Base-by-base conservation (phyloP, 2,888 invertebrate genomes). In the Ormyrus pomaceus region DNA sequence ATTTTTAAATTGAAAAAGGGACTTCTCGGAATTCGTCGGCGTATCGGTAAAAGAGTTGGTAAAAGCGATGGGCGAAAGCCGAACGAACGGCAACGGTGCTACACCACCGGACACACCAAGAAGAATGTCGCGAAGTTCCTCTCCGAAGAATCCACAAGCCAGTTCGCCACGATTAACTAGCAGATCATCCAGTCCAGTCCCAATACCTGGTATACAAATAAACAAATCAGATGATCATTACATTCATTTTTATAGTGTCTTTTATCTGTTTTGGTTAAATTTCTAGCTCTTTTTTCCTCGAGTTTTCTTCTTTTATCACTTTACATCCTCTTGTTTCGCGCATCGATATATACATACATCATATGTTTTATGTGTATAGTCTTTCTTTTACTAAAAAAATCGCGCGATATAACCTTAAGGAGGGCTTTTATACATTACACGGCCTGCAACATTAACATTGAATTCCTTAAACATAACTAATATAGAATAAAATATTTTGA, bases 21-120 rank as follows among this genome's bases (percentile, higher is more conserved):
- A 92, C 84, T 90, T 91, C 87, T 88, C 93, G 89, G 94, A 94
- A 86, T 91, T 94, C 77, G 92, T 92, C 19, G 94, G 94, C 0
- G 93, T 94, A 1, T 95, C 95, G 0, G 95, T 95, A 11, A 94
- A 95, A 82, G 95, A 95, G 83, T 90, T 95, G 73, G 95, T 95
- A 5, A 94, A 95, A 86, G 94, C 94, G 0, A 94, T 95, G 87
- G 95, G 95, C 0, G 95, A 95, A 88, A 94, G 94, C 79, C 92
- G 95, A 68, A 94, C 94, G n/a, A 96, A 96, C 91, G 96, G 95
- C 2, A 96, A 96, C 89, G 94, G 94, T 53, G 93, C 93, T 0
- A 95, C 95, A 0, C 95, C 95, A 6, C 94, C 95, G 5, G 93
- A 94, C 66, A 95, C 95, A 0, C 94, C 94, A 6, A 92, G 93